Evolutionary conservation across 2,797 vertebrate genomes (phyloP), one percentile per base, ranked within the genome.

Genomic region (Gastrophryne carolinensis): DNA sequence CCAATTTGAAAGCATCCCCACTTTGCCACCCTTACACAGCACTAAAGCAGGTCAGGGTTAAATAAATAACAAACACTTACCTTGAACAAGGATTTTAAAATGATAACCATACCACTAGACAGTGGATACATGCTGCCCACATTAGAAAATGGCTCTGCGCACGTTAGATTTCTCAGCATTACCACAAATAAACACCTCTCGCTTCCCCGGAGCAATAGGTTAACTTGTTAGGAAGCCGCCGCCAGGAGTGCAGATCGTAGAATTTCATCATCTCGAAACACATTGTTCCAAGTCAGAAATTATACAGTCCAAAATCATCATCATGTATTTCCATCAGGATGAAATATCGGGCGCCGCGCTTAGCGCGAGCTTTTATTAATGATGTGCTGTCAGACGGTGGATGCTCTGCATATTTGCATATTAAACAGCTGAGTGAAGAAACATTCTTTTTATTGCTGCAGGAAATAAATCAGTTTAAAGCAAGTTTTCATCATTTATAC

Each of bases 381-480:
- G 96, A 95, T 91, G 92, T 93, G 93, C 95, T 98, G 96, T 98
- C 97, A 97, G 94, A 87, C 91, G 90, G 88, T 93, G 94, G 96
- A 96, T 96, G 95, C 97, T 98, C 95, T 98, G 97, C 97, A 98
- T 99, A 98, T 98, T 98, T 95, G 95, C 97, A 99, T 99, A 98
- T 98, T 98, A 98, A 99, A 98, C 94, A 98, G 97, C 93, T 92
- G 88, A 94, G 92, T 94, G 93, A 94, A 93, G 94, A 91, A 95
- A 92, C 92, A 95, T 95, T 93, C 92, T 90, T 93, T 98, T 99
- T 98, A 98, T 98, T 97, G 95, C 94, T 91, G 88, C 92, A 92
- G 93, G 94, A 94, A 95, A 98, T 98, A 98, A 99, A 99, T 99
- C 97, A 98, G 96, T 93, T 96, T 96, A 96, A 96, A 98, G 94